Base-by-base conservation (phyloP, 2,113 vertebrate genomes). In the Mobula hypostoma region DNA sequence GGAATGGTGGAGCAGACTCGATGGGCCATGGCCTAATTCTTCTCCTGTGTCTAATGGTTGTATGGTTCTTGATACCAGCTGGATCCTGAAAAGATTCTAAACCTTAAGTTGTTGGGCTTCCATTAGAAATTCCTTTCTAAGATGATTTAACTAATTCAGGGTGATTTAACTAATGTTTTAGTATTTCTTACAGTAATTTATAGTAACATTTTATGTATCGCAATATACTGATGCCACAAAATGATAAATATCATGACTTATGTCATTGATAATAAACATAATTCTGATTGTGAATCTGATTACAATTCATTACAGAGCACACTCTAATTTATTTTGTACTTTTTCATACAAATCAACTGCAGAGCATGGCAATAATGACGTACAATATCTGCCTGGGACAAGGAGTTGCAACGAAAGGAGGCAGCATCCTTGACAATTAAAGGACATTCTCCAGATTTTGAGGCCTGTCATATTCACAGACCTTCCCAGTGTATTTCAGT, bases 401-500 rank as follows among this genome's bases (percentile, higher is more conserved):
- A 48, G 70, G 68, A 29, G 21, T 36, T 93, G 21, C 12, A 74
- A 72, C 7, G 90, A 74, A 5, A 56, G 36, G 32, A 74, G 5
- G 3, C 29, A 15, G 70, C 40, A 56, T 48, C 19, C 21, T 56
- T 93, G 68, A 70, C 1, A 27, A 93, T 48, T 27, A 74, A 93
- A 92, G 68, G 40, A 74, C 4, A 93, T 76, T 56, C 19, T 29
- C 72, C 40, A 93, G 3, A 56, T 40, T 72, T 93, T 93, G 91
- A 74, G 91, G 91, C 72, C 70, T 72, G 29, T 93, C 70, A 93
- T 93, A 93, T 2, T 21, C 9, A 70, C 36, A 76, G 19, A 12
- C 40, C 24, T 93, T 93, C 91, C 70, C 68, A 74, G 91, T 68
- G 27, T 93, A 93, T 56, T 74, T 93, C 68, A 72, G 70, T 12